A percentile compares a stretch with the other conserved stretches of the same genome.
Conservation (phyloP, 2,888 invertebrate genomes). For the Lasiommata megera region DNA sequence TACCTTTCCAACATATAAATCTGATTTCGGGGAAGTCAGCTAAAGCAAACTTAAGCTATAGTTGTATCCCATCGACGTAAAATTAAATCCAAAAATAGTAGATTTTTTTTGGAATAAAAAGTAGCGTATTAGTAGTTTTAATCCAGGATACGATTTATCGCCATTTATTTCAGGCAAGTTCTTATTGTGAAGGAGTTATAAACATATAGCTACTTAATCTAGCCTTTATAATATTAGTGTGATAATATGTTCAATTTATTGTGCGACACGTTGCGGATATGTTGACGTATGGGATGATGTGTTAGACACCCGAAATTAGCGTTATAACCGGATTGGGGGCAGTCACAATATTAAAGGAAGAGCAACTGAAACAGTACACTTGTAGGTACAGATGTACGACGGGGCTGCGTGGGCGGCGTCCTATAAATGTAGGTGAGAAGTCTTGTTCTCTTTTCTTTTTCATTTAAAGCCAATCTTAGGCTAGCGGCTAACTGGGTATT, state of each 20-base stretch:
- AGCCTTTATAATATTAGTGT: neutral
- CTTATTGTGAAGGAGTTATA: too few relatives aligned
- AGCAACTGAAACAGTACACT: constrained; percentile 12
- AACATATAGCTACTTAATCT: too few relatives aligned
- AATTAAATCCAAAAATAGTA: too few relatives aligned
- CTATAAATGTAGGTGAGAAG: constrained; percentile 9
- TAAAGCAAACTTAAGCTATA: too few relatives aligned
- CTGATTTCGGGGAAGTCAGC: too few relatives aligned
- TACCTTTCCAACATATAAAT: too few relatives aligned
- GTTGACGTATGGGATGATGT: constrained; percentile 14
- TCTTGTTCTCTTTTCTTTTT: constrained; percentile 1
- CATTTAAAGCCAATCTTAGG: neutral
- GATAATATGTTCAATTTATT: neutral
- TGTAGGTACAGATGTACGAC: constrained; percentile 8
- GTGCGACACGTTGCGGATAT: neutral
- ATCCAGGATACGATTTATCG: too few relatives aligned
- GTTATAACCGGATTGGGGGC: constrained; percentile 19
- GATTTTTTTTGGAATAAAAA: too few relatives aligned
- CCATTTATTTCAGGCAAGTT: too few relatives aligned
- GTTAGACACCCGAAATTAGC: constrained; percentile 25
- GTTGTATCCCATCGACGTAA: too few relatives aligned
- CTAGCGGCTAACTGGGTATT: neutral
- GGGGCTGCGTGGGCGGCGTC: constrained; percentile 3
- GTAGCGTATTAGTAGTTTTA: too few relatives aligned
- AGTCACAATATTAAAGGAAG: constrained; percentile 23